Percentiles rank a stretch among this genome's conserved stretches.
Evolutionary conservation across 2,888 invertebrate genomes (phyloP).

Genomic region (Polietes domitor): DNA sequence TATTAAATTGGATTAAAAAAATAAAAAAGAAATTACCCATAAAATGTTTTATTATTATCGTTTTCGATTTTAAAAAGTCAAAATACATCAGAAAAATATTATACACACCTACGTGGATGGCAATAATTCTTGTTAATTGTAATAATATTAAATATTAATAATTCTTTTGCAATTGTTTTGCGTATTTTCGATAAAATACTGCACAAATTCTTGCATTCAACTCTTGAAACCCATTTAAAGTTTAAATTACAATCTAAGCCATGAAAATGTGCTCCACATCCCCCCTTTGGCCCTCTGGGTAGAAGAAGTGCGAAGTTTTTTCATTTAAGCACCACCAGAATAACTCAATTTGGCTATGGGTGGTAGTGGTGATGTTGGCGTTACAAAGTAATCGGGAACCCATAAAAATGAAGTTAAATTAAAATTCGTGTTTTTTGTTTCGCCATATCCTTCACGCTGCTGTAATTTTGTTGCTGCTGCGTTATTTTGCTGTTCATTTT

Average conservation of each 20-base stretch:
- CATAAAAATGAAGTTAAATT: conserved; percentile 31
- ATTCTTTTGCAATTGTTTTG: too few relatives aligned
- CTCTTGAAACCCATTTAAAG: conserved; percentile 1
- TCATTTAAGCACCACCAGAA: not conserved
- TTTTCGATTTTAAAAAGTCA: too few relatives aligned
- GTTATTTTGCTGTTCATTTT: not conserved
- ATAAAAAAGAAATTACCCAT: too few relatives aligned
- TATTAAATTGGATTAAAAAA: too few relatives aligned
- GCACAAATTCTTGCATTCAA: not conserved
- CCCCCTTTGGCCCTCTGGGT: not conserved
- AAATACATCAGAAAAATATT: too few relatives aligned
- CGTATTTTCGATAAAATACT: too few relatives aligned
- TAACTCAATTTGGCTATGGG: conserved; percentile 6
- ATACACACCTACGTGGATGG: too few relatives aligned
- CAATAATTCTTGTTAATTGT: too few relatives aligned
- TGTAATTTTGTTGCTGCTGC: not conserved
- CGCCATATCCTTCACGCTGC: not conserved
- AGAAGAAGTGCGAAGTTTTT: not conserved
- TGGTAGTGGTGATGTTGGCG: too few relatives aligned
- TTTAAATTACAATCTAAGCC: not conserved
- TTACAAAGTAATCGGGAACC: not conserved
- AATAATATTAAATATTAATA: too few relatives aligned
- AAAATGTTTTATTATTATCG: too few relatives aligned
- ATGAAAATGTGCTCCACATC: not conserved
- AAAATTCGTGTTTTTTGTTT: not conserved